phyloP scores from a whole-genome alignment of 2,113 vertebrate species.

The Alethe castanea region DNA sequence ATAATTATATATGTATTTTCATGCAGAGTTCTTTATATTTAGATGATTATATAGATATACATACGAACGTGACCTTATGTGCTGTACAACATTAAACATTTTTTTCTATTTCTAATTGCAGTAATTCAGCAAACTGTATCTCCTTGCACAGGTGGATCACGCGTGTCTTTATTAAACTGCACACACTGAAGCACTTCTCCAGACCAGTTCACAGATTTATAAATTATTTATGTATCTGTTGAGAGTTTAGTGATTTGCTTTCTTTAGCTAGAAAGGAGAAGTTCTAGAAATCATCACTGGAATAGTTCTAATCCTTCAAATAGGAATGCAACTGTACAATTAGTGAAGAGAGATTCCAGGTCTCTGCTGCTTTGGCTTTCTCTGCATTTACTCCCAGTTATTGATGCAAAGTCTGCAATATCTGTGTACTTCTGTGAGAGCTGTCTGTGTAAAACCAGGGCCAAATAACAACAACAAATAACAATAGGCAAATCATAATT shows the following conservation, averaged over 20 bases:
- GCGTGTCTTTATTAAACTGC: not conserved
- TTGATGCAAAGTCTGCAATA: not conserved
- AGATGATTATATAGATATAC: too few species aligned
- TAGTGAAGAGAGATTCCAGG: not conserved
- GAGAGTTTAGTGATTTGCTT: not conserved
- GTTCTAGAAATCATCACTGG: not conserved
- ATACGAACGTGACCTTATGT: not conserved
- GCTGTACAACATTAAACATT: rapidly evolving
- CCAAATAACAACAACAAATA: not conserved
- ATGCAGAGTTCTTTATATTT: not conserved
- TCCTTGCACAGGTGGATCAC: not conserved
- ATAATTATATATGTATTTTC: not conserved
- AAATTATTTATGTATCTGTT: not conserved
- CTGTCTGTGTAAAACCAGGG: not conserved
- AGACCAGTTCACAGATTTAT: not conserved
- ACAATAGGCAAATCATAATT: not conserved
- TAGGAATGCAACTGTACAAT: not conserved
- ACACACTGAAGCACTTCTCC: not conserved
- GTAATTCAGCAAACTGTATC: not conserved
- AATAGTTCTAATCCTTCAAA: not conserved
- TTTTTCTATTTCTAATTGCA: not conserved
- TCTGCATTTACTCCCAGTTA: not conserved
- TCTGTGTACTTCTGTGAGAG: not conserved
- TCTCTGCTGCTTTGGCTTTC: not conserved
- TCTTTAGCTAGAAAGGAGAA: not conserved